Evolutionary conservation across 1,140 invertebrate genomes (phyloP), one percentile per base, ranked within the genome.

Genomic region (Leptopilina boulardi): DNA sequence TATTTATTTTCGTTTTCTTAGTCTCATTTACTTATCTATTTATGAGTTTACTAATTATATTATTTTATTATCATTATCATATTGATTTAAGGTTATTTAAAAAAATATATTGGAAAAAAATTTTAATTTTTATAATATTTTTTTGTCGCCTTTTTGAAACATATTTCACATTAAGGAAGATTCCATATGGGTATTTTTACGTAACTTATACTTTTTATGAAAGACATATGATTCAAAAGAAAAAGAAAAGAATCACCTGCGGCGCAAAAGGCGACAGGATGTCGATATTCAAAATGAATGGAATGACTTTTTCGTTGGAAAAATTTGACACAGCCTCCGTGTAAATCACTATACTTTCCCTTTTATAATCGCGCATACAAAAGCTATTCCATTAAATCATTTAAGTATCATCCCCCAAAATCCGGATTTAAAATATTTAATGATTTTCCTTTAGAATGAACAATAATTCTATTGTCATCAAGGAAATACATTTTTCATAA

Each of bases 241-340:
- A 51, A 18, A 51, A 18, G 47, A 51, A 51, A 51, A 51, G 47
- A 51, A 51, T 51, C 47, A 51, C 47, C 47, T 51, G 47, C 47
- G 47, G 47, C n/a, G n/a, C 47, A n/a, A 51, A 51, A 51, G 47
- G 47, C n/a, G n/a, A 51, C 47, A 51, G 47, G 47, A 51, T 51
- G 47, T 51, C 47, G 47, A 51, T 51, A 51, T 51, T 51, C 47
- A 51, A n/a, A 51, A 51, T 15, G 47, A 51, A 51, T 51, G 47
- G 47, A 51, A 51, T 51, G 47, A 51, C 47, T 51, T n/a, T 38
- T 51, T 51, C 47, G 47, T 51, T 51, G 44, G 47, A 51, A 51
- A 51, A 51, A 51, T 51, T 51, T 18, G n/a, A 51, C 47, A 51
- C 47, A 51, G 47, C 47, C 47, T 51, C 47, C n/a, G 47, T 51